A percentile compares a stretch with the other conserved stretches of the same genome.
These are phyloP conservation scores for Peromyscus eremicus DNA, from an alignment of 2,797 vertebrate genomes.

Conservation along the genomic window DNA sequence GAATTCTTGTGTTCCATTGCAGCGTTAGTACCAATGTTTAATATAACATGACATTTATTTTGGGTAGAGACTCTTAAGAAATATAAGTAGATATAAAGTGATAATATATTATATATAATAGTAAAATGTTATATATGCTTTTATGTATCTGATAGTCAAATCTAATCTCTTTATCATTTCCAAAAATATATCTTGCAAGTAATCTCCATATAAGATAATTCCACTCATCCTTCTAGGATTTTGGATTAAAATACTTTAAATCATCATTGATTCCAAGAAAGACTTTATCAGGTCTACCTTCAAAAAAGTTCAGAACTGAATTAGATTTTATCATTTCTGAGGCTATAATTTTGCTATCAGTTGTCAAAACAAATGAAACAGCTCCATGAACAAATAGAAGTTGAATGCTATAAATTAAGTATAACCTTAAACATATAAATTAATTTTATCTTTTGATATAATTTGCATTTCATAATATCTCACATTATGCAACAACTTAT, in stretches of 20 bases:
- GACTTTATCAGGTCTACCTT: background rate
- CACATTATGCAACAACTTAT: background rate
- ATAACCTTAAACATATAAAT: background rate
- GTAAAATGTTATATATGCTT: background rate
- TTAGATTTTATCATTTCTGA: background rate
- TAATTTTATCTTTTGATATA: background rate
- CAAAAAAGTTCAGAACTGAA: background rate
- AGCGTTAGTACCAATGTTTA: background rate
- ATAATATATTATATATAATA: background rate
- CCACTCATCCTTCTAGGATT: background rate
- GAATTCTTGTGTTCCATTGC: background rate
- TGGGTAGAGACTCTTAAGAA: background rate
- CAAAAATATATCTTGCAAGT: background rate
- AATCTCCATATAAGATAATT: background rate
- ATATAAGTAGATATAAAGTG: background rate
- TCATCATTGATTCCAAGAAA: background rate
- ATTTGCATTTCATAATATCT: conserved; percentile 43
- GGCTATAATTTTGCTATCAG: background rate
- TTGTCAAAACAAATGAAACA: conserved; percentile 8
- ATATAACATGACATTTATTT: conserved; percentile 24
- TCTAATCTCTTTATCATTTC: background rate
- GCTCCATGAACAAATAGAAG: background rate
- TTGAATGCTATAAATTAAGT: background rate
- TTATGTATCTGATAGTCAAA: background rate
- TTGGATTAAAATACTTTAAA: background rate